Conservation (phyloP, 2,888 invertebrate genomes). For the Drosophila gaucha region DNA sequence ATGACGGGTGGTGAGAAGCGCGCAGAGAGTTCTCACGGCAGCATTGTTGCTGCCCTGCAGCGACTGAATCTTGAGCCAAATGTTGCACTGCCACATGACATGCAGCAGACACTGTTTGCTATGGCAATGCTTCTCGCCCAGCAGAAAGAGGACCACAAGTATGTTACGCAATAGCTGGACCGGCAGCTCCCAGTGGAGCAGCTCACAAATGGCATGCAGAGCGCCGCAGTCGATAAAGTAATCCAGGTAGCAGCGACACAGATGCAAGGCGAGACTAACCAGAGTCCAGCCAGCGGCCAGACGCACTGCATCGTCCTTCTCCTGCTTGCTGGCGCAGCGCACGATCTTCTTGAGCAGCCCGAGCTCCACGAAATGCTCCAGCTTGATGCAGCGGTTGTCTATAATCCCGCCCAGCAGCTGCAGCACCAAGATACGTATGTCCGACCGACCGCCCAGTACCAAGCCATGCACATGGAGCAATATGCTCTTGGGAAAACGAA, state of each 20-base stretch:
- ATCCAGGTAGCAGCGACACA: slow-evolving; percentile 33
- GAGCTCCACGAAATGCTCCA: slow-evolving; percentile 34
- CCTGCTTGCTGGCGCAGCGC: slow-evolving; percentile 35
- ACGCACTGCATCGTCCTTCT: slow-evolving; percentile 24
- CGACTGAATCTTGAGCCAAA: slow-evolving; percentile 24
- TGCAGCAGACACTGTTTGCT: slow-evolving; percentile 28
- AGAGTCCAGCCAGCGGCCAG: slow-evolving; percentile 47
- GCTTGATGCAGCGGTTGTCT: slow-evolving; percentile 46
- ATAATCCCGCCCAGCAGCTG: slow-evolving; percentile 44
- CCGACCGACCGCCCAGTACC: slow-evolving; percentile 12
- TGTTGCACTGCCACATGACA: slow-evolving; percentile 35
- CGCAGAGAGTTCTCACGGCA: slow-evolving; percentile 23
- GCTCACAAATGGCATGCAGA: slow-evolving; percentile 37
- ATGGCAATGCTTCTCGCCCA: slow-evolving; percentile 34
- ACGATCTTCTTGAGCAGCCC: slow-evolving; percentile 38
- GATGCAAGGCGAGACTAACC: slow-evolving; percentile 40
- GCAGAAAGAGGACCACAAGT: slow-evolving; percentile 35
- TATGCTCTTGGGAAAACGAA: slow-evolving; percentile 35
- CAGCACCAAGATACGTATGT: slow-evolving; percentile 42
- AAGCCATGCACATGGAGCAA: slow-evolving; percentile 45
- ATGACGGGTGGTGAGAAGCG: slow-evolving; percentile 16
- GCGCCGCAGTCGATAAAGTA: slow-evolving; percentile 30
- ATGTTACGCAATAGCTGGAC: slow-evolving; percentile 40
- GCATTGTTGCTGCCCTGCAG: slow-evolving; percentile 31
- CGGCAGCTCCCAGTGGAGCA: slow-evolving; percentile 27